Percentiles rank a stretch among this genome's conserved stretches.
Conservation (phyloP, 2,113 vertebrate genomes). For the Psephotus haematonotus region DNA sequence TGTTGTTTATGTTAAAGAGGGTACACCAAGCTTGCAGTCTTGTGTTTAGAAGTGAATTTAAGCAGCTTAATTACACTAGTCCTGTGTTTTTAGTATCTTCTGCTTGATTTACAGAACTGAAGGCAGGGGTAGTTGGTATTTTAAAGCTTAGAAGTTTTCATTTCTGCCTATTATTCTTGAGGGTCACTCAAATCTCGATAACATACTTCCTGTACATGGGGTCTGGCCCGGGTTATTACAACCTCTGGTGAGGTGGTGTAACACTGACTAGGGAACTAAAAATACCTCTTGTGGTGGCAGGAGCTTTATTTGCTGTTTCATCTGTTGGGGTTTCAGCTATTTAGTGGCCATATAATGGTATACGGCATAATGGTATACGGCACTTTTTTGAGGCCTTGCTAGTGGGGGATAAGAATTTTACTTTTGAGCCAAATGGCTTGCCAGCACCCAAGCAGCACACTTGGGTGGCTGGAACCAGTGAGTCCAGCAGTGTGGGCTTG, state of each 20-base stretch:
- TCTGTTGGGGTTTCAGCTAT: not conserved
- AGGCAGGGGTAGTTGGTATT: not conserved
- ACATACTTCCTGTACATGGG: not conserved
- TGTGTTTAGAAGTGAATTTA: not conserved
- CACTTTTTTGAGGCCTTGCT: not conserved
- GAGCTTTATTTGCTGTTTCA: not conserved
- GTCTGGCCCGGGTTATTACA: not conserved
- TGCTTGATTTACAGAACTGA: not conserved
- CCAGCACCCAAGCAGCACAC: fast-evolving
- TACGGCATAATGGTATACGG: not conserved
- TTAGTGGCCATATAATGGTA: not conserved
- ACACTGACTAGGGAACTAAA: not conserved
- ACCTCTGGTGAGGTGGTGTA: fast-evolving
- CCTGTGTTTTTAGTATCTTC: not conserved
- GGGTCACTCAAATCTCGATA: not conserved
- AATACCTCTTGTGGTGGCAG: not conserved
- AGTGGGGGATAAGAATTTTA: not conserved
- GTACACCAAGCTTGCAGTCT: not conserved
- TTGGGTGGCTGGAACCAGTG: fast-evolving
- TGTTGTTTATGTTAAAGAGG: not conserved
- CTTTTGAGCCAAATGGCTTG: not conserved
- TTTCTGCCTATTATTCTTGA: not conserved
- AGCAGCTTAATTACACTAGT: not conserved
- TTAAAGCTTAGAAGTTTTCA: not conserved
- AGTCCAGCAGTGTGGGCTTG: fast-evolving